Percentiles rank a stretch among this genome's conserved stretches.
Conservation (phyloP, 2,797 vertebrate genomes). For the Melanotaenia nigrans region DNA sequence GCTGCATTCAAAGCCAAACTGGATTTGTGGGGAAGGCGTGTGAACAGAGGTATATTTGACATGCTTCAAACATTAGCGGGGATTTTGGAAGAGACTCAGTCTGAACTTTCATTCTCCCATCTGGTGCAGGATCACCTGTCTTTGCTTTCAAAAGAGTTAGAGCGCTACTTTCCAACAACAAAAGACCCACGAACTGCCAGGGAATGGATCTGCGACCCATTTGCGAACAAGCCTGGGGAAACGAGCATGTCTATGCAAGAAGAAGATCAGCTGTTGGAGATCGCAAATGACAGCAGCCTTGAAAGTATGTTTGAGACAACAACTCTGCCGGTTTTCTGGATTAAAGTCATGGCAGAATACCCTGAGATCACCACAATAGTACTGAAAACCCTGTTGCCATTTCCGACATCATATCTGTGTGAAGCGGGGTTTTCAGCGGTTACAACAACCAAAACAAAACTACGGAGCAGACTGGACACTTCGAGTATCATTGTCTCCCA, state of each 20-base stretch:
- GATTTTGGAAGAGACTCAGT: constrained; percentile 4
- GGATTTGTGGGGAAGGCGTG: constrained; percentile 19
- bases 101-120: background rate
- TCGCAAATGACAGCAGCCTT: background rate
- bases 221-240: background rate
- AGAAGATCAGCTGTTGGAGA: too few relatives aligned
- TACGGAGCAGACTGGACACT: background rate
- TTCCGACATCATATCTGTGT: background rate
- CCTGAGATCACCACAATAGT: background rate
- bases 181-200: background rate
- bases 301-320: constrained; percentile 14
- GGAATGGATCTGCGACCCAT: background rate
- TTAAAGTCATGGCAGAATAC: constrained; percentile 41
- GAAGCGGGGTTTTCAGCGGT: background rate
- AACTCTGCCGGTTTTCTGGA: constrained; percentile 21
- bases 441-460: background rate
- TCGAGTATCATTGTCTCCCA: too few relatives aligned
- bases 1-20: background rate
- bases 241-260: too few relatives aligned
- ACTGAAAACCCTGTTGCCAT: background rate
- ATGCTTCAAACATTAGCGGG: constrained; percentile 15
- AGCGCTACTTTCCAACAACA: constrained; percentile 1
- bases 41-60: constrained; percentile 5
- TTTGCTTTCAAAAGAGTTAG: constrained; percentile 1
- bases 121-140: background rate